Evolutionary conservation across 2,797 vertebrate genomes (phyloP), one percentile per base, ranked within the genome.

Genomic region (Novumbra hubbsi): DNA sequence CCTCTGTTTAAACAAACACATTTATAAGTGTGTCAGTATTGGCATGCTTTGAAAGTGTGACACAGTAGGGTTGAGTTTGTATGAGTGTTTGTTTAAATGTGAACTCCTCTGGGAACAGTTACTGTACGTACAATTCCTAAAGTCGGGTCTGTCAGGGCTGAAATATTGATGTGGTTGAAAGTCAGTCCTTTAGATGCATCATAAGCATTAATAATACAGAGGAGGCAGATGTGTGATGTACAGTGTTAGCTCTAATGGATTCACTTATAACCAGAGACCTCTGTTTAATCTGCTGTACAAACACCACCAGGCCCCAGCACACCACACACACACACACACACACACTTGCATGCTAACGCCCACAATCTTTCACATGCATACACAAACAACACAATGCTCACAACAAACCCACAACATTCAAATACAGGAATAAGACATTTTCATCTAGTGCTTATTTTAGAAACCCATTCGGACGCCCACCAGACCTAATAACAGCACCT

Each of bases 141-240:
- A 65, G 28, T 34, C 60, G 50, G 68, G 27, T 27, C 48, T 38
- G 16, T 30, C 28, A 65, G 73, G 72, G 60, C 78, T 82, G 28
- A 73, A 74, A 85, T 69, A 68, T 64, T 57, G 2, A 69, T 66
- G 76, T 30, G 38, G 64, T 75, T 81, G 49, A 73, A 86, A 81
- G 75, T 77, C 71, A 19, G 24, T 38, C 24, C 65, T 66, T 27
- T 0, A 2, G 41, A 55, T 78, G 63, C 73, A 70, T 68, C 49
- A 77, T 24, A 73, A 64, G 19, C 49, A 83, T 78, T 66, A 78
- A 82, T 76, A 80, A 84, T 70, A 32, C 60, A 76, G 66, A 57
- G 30, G 71, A 60, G 69, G 64, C 50, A 52, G 67, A 69, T 52
- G n/a, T 52, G 70, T 65, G 73, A 68, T 72, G 73, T 41, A 50